Conservation (phyloP, 2,113 vertebrate genomes). For the Papio anubis region DNA sequence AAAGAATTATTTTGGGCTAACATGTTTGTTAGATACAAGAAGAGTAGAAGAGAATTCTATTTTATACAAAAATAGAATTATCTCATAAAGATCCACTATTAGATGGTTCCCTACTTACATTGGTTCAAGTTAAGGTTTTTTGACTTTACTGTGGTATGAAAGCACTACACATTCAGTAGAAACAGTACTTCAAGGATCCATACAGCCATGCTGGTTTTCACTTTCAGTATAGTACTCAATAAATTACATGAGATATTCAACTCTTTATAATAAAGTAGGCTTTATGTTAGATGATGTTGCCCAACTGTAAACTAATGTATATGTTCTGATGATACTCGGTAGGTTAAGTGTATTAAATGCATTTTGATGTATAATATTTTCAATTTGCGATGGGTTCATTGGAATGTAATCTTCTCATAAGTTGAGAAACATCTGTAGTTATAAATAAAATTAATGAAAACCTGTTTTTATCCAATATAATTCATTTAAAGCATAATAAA, state of each 20-base stretch:
- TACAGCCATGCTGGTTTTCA: neutral
- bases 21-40: slow-evolving; percentile 23
- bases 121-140: neutral
- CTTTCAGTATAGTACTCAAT: neutral
- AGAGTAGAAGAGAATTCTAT: neutral
- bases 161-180: neutral
- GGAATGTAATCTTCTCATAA: neutral
- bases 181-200: neutral
- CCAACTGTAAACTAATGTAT: neutral
- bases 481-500: neutral
- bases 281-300: neutral
- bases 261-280: neutral
- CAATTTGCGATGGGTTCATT: neutral
- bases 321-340: neutral
- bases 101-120: neutral
- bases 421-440: neutral
- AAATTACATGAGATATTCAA: neutral
- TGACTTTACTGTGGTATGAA: neutral
- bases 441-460: neutral
- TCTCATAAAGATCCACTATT: neutral
- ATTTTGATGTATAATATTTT: neutral
- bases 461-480: slow-evolving; percentile 4
- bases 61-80: neutral
- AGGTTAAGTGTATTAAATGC: neutral
- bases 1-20: neutral